A percentile compares a stretch with the other conserved stretches of the same genome.
Evolutionary conservation across 2,888 invertebrate species (phyloP).

Genomic region (Dioctria linearis): DNA sequence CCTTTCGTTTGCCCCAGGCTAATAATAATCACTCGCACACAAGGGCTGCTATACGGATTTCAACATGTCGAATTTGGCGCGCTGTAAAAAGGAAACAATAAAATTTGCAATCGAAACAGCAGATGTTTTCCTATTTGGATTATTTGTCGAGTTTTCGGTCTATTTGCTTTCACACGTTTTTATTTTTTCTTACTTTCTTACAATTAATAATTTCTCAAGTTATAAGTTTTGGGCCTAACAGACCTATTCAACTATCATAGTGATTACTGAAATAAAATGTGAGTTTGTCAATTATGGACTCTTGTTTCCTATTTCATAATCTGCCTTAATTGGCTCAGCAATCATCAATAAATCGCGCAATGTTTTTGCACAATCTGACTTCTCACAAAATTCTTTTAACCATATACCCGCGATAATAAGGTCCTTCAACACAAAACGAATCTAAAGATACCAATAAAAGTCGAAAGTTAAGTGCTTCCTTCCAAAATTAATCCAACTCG

Average conservation of each 20-base stretch:
- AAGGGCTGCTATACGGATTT: constrained; percentile 6
- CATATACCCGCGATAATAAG: no score
- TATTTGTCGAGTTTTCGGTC: constrained; percentile 26
- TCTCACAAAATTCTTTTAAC: no score
- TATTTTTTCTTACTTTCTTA: no score
- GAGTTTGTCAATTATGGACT: no score
- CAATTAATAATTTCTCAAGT: background rate
- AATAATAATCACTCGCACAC: constrained; percentile 33
- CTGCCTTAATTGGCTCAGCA: no score
- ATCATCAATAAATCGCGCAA: no score
- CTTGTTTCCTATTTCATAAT: no score
- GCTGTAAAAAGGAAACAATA: constrained; percentile 21
- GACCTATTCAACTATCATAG: no score
- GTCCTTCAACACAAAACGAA: no score
- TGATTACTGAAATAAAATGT: no score
- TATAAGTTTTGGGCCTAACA: background rate
- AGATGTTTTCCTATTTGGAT: constrained; percentile 28
- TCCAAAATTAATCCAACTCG: background rate
- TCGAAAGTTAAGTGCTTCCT: constrained; percentile 36
- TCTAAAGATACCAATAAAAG: background rate
- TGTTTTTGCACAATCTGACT: no score
- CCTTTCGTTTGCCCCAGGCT: constrained; percentile 45
- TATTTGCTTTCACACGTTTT: constrained; percentile 44
- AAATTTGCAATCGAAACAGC: constrained; percentile 49
- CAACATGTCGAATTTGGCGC: constrained; percentile 14